phyloP scores from a whole-genome alignment of 2,113 vertebrate species.

The Sardina pilchardus region DNA sequence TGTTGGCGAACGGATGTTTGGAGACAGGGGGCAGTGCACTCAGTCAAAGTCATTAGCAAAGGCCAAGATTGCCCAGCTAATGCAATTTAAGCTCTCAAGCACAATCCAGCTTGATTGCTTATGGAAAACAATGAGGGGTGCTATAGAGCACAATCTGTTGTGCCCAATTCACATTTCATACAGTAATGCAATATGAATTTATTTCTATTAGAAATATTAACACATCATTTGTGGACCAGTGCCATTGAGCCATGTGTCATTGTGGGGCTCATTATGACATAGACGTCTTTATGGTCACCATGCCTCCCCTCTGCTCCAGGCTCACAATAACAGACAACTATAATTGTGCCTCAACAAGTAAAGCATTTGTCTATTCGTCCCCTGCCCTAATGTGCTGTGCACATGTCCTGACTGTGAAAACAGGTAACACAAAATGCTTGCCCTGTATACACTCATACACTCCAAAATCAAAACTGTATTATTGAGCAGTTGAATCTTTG shows the following conservation, averaged over 20 bases:
- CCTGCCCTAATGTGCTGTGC: too few relatives aligned
- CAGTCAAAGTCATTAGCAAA: constrained; percentile 62
- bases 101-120: neutral
- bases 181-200: constrained; percentile 6
- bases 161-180: neutral
- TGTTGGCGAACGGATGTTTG: constrained; percentile 48
- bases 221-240: constrained; percentile 24
- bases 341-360: too few relatives aligned
- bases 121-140: neutral
- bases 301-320: too few relatives aligned
- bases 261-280: too few relatives aligned
- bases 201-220: constrained; percentile 36
- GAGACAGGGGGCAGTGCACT: constrained; percentile 39
- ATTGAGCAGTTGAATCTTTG: too few relatives aligned
- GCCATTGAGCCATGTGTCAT: neutral
- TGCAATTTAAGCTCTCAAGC: constrained; percentile 36
- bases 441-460: too few relatives aligned
- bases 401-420: too few relatives aligned
- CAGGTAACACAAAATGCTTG: too few relatives aligned
- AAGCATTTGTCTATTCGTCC: too few relatives aligned
- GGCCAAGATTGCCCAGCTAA: constrained; percentile 57
- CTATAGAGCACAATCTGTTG: constrained; percentile 16
- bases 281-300: too few relatives aligned
- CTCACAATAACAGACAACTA: too few relatives aligned
- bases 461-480: too few relatives aligned